Conservation (phyloP, 2,797 vertebrate genomes). For the Danio albolineatus region DNA sequence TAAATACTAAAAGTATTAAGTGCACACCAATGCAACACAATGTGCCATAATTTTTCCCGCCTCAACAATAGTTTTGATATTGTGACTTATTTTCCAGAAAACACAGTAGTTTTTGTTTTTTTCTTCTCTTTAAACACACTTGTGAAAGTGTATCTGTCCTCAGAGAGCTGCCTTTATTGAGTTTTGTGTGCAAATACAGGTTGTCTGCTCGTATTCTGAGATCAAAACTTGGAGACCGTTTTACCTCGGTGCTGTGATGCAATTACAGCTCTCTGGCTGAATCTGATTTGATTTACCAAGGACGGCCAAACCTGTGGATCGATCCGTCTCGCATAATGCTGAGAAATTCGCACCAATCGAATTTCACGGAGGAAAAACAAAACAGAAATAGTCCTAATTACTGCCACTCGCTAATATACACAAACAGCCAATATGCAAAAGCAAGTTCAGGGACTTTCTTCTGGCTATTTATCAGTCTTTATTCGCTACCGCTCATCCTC, state of each 20-base stretch:
- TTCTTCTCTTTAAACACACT: constrained; percentile 18
- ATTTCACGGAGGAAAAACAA: constrained; percentile 18
- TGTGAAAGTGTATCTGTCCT: constrained; percentile 68
- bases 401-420: constrained; percentile 27
- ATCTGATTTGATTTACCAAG: constrained; percentile 77
- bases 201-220: constrained; percentile 71
- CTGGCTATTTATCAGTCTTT: constrained; percentile 34
- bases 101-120: not conserved
- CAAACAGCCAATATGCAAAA: constrained; percentile 36
- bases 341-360: constrained; percentile 64
- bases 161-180: constrained; percentile 73
- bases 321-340: constrained; percentile 72
- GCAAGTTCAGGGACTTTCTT: not conserved
- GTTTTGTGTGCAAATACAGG: constrained; percentile 74
- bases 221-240: constrained; percentile 72
- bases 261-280: constrained; percentile 74
- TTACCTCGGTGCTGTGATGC: constrained; percentile 70
- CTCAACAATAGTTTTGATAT: too few species aligned
- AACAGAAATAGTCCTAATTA: constrained; percentile 20
- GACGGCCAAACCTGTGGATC: constrained; percentile 72
- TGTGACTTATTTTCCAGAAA: not conserved
- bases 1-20: too few species aligned
- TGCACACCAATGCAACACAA: too few species aligned
- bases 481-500: constrained; percentile 17
- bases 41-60: too few species aligned